Percentiles rank a stretch among this genome's conserved stretches.
phyloP scores from a whole-genome alignment of 2,113 vertebrate species.

The Phalacrocorax brasilianus region DNA sequence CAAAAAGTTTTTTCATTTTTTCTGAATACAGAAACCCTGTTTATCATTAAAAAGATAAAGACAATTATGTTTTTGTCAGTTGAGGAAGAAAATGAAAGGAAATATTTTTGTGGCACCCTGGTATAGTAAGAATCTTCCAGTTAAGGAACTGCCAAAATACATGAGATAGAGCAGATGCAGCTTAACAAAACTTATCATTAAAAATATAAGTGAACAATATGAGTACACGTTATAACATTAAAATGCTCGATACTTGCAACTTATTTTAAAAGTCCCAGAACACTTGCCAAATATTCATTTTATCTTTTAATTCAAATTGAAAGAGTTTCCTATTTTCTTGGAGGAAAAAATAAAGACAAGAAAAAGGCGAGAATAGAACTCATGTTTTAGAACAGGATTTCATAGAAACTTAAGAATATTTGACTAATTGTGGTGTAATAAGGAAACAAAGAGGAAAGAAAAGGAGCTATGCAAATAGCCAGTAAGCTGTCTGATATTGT shows the following conservation, averaged over 20 bases:
- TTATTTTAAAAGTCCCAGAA: not conserved
- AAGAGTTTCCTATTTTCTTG: not conserved
- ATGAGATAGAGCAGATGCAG: not conserved
- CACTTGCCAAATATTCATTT: not conserved
- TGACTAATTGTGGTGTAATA: not conserved
- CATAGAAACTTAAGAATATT: not conserved
- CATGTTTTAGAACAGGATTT: not conserved
- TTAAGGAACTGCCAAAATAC: not conserved
- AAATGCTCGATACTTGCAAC: not conserved
- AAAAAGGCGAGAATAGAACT: not conserved
- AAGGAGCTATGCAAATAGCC: not conserved
- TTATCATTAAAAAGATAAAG: conserved; percentile 50
- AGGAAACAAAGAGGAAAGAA: not conserved
- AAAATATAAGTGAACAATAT: conserved; percentile 9
- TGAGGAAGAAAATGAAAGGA: conserved; percentile 1
- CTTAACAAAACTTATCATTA: conserved; percentile 1
- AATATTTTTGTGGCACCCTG: not conserved
- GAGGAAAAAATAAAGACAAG: not conserved
- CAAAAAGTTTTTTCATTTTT: not conserved
- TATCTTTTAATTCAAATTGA: not conserved
- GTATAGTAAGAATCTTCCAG: not conserved
- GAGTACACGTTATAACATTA: not conserved
- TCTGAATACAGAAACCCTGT: not conserved
- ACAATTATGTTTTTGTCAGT: not conserved
- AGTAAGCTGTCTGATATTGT: not conserved